Evolutionary conservation across 2,888 invertebrate species (phyloP).

Genomic region (Melieria omissa): DNA sequence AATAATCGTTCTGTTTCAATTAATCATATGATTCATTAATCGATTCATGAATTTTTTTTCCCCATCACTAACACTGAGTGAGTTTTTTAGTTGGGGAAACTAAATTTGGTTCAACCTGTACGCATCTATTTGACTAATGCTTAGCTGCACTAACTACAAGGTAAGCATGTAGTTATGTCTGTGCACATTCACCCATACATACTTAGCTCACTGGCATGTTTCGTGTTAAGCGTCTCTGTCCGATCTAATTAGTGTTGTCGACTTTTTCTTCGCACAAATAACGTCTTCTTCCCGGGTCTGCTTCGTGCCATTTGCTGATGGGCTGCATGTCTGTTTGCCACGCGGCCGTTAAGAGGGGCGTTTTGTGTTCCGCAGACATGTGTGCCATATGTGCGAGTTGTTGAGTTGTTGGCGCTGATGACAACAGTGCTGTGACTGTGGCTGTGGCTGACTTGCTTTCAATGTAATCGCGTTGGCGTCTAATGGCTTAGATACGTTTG

Average conservation of each 20-base stretch:
- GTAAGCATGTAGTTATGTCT: not conserved
- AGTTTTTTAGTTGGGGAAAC: too few species aligned
- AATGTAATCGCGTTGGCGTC: constrained; percentile 24
- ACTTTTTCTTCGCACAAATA: not conserved
- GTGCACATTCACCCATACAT: too few species aligned
- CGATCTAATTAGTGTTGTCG: constrained; percentile 26
- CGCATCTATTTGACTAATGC: not conserved
- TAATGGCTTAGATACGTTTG: constrained; percentile 14
- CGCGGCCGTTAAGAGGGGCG: not conserved
- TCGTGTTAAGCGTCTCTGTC: constrained; percentile 16
- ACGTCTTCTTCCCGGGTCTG: too few species aligned
- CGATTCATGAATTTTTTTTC: too few species aligned
- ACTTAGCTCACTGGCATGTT: constrained; percentile 10
- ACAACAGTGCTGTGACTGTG: constrained; percentile 18
- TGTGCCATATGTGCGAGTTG: not conserved
- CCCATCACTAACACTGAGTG: too few species aligned
- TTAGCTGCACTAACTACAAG: too few species aligned
- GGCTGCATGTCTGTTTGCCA: not conserved
- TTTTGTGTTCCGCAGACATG: not conserved
- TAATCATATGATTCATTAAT: too few species aligned
- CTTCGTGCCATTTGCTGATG: not conserved
- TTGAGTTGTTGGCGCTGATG: constrained; percentile 29
- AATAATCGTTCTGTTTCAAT: too few species aligned
- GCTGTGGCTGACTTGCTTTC: constrained; percentile 23
- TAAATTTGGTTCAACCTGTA: not conserved